phyloP scores from a whole-genome alignment of 2,113 vertebrate species.

The Tyto alba region DNA sequence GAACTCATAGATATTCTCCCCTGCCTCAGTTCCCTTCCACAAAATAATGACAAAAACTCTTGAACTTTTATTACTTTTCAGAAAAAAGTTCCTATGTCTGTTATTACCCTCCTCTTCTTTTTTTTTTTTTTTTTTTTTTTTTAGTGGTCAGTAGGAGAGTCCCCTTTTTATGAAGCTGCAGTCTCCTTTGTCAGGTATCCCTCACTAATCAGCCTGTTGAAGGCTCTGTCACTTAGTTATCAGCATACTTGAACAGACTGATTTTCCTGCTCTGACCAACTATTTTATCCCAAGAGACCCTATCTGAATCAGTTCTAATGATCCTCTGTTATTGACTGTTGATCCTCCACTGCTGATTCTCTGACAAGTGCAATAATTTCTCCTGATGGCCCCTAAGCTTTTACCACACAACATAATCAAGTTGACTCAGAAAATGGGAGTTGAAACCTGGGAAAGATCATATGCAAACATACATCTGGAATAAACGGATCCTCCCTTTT shows the following conservation, averaged over 20 bases:
- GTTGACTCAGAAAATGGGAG: background rate
- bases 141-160: background rate
- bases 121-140: background rate
- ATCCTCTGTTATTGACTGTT: slow-evolving; percentile 9
- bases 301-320: background rate
- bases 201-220: background rate
- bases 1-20: background rate
- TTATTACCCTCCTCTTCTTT: background rate
- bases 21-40: background rate
- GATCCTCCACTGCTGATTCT: background rate
- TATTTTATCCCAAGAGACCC: background rate
- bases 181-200: background rate
- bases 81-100: background rate
- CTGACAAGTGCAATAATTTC: slow-evolving; percentile 5
- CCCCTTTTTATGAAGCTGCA: background rate
- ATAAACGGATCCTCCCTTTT: background rate
- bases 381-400: background rate
- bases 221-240: background rate
- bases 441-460: background rate
- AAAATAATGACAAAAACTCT: background rate
- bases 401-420: background rate
- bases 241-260: background rate
- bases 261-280: background rate
- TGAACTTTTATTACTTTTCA: background rate
- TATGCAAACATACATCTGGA: background rate